Base-by-base conservation (phyloP, 2,888 invertebrate genomes). In the Mamestra brassicae region DNA sequence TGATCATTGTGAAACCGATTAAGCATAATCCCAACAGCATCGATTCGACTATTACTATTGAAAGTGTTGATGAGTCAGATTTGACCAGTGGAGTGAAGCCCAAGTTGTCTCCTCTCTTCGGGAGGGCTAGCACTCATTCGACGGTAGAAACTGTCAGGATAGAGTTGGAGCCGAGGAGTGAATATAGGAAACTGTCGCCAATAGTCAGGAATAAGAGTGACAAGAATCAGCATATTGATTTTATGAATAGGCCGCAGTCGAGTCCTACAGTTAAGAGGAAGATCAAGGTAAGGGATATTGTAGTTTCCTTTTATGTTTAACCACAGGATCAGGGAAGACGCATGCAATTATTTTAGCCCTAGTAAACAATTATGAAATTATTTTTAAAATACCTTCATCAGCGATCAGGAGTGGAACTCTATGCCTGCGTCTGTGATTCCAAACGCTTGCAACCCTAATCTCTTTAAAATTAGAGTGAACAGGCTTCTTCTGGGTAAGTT, bases 121-220 rank as follows among this genome's bases (percentile, higher is more conserved):
- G 96, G 0, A 89, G 92, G 13, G 88, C 90, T 0, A 95, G 93
- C 71, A 91, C 47, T 15, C 47, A 93, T 42, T 90, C 93, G 0
- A 90, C 88, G 0, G 88, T 89, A 0, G 95, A 94, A 52, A 91
- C 92, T 0, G 93, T 92, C 0, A 90, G 92, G 64, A 93, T 96
- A 83, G 96, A 97, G 76, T 76, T 97, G 88, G 96, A 96, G 77
- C 94, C 96, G 0, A 89, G 95, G 10, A 92, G 71, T 42, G 96
- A 96, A 80, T 95, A 92, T 58, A 91, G 96, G 79, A 97, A 96
- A 77, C 77, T 97, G 64, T 96, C 96, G 1, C 96, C 96, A 0
- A 95, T 96, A 8, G 92, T 93, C 0, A 90, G 92, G 77, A 94
- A 91, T 61, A 92, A 89, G 80, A 91, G 89, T 52, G 93, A 90